phyloP scores from a whole-genome alignment of 2,797 vertebrate genomes.

The Brachyalestes nurse region DNA sequence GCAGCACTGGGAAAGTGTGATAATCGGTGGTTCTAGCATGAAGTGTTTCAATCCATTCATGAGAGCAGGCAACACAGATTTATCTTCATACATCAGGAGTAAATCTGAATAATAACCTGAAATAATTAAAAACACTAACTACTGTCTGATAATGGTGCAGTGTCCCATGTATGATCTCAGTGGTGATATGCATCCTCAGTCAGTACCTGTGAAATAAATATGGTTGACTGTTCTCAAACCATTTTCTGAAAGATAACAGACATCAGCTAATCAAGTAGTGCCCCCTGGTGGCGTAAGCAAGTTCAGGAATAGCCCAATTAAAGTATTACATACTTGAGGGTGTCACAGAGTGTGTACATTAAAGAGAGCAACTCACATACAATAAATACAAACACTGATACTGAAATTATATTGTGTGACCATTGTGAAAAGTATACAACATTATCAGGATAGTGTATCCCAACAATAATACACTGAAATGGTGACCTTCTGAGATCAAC shows the following conservation, averaged over 20 bases:
- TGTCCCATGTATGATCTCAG: not conserved
- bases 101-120: not conserved
- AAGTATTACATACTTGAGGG: not conserved
- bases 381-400: constrained; percentile 14
- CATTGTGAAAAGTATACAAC: not conserved
- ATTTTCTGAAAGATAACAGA: not conserved
- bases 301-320: not conserved
- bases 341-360: not conserved
- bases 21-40: not conserved
- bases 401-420: constrained; percentile 1
- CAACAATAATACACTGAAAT: constrained; percentile 17
- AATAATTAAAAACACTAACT: not conserved
- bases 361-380: not conserved
- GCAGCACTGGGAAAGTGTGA: constrained; percentile 24
- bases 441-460: not conserved
- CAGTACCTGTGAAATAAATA: not conserved
- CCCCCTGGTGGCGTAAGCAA: constrained; percentile 44
- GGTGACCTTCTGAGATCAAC: not conserved
- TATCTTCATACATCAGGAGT: not conserved
- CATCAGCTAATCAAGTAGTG: constrained; percentile 11
- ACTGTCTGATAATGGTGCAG: not conserved
- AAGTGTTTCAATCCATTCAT: not conserved
- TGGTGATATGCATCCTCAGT: not conserved
- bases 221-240: not conserved
- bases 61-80: not conserved